Evolutionary conservation across 1,140 invertebrate genomes (phyloP).

Genomic region (Calliphora vicina): DNA sequence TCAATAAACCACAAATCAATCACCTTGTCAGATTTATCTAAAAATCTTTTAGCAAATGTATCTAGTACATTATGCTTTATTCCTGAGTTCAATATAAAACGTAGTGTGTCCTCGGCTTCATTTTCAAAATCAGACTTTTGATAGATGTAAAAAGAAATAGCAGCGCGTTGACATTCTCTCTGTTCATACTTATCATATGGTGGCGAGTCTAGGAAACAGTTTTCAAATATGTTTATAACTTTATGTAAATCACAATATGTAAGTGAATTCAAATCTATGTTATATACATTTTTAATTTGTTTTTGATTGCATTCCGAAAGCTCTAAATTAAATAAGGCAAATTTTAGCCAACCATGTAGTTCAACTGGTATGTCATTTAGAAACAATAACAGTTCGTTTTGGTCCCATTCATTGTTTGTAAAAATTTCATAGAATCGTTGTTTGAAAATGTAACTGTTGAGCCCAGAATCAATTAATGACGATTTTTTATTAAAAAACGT

Average conservation of each 20-base stretch:
- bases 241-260: background rate
- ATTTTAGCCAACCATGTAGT: background rate
- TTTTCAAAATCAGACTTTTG: background rate
- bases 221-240: background rate
- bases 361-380: background rate
- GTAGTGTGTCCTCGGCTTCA: background rate
- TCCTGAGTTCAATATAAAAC: background rate
- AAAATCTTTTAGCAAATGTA: background rate
- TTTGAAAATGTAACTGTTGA: background rate
- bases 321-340: background rate
- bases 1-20: background rate
- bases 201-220: background rate
- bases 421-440: constrained; percentile 38
- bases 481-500: constrained; percentile 42
- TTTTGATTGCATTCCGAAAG: background rate
- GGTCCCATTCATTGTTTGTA: background rate
- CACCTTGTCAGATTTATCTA: background rate
- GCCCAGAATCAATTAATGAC: constrained; percentile 21
- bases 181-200: background rate
- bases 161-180: background rate
- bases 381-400: background rate
- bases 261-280: background rate
- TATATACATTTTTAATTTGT: background rate
- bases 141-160: background rate
- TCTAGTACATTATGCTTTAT: background rate